phyloP scores from a whole-genome alignment of 1,140 invertebrate species.

The Bombus impatiens region DNA sequence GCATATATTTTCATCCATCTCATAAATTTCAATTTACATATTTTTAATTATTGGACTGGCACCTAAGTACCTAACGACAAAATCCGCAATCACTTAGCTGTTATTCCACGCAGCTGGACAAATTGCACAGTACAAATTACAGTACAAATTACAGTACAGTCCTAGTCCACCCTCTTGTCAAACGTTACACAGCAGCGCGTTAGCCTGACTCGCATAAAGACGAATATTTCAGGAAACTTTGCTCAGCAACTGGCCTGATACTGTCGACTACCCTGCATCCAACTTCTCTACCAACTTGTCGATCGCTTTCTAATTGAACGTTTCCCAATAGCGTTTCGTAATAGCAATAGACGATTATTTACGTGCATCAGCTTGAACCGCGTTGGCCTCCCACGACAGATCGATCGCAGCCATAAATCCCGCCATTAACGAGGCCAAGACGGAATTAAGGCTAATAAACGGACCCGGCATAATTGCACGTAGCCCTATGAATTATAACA shows the following conservation, averaged over 20 bases:
- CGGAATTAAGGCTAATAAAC: conserved; percentile 18
- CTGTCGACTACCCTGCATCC: background rate
- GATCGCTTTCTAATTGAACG: background rate
- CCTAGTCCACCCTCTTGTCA: no score
- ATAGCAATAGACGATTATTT: background rate
- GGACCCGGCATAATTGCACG: conserved; percentile 28
- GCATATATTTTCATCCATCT: no score
- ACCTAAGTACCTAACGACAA: no score
- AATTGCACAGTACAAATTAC: no score
- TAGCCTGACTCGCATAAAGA: background rate
- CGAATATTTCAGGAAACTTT: background rate
- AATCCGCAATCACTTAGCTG: no score
- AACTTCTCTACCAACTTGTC: background rate
- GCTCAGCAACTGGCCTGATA: no score
- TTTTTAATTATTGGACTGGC: no score
- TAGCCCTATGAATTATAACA: conserved; percentile 28
- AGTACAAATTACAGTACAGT: no score
- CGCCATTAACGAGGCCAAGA: conserved; percentile 5
- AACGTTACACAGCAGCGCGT: background rate
- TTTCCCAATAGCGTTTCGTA: background rate
- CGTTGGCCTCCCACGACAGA: background rate
- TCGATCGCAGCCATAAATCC: conserved; percentile 8
- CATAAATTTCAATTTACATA: no score
- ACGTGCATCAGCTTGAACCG: background rate
- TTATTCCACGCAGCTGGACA: no score